phyloP scores from a whole-genome alignment of 2,797 vertebrate species.

The Crenichthys baileyi region DNA sequence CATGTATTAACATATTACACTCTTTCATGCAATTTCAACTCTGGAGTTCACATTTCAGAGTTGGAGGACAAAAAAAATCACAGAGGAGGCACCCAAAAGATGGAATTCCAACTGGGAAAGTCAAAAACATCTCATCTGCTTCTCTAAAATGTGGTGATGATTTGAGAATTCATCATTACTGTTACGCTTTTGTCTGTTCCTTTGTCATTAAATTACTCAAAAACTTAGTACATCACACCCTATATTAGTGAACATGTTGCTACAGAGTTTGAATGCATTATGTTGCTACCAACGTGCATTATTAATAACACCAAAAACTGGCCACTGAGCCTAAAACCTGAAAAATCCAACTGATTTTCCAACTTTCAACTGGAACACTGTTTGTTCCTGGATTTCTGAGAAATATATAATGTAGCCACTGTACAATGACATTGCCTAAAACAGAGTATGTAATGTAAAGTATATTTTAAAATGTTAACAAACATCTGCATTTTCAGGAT shows the following conservation, averaged over 20 bases:
- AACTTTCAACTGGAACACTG: background rate
- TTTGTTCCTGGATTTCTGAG: background rate
- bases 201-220: background rate
- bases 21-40: background rate
- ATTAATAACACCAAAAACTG: background rate
- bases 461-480: background rate
- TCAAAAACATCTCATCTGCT: background rate
- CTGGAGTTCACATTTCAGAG: background rate
- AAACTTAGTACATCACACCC: background rate
- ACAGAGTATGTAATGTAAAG: background rate
- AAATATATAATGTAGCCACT: background rate
- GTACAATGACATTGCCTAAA: background rate
- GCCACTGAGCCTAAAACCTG: background rate
- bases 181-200: background rate
- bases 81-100: background rate
- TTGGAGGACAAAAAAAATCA: background rate
- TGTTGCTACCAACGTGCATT: background rate
- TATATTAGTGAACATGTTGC: background rate
- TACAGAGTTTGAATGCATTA: background rate
- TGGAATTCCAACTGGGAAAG: background rate
- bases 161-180: background rate
- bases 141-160: background rate
- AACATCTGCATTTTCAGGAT: slow-evolving; percentile 7
- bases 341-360: background rate
- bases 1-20: background rate